Conservation (phyloP, 2,888 invertebrate genomes). For the Idaea straminata region DNA sequence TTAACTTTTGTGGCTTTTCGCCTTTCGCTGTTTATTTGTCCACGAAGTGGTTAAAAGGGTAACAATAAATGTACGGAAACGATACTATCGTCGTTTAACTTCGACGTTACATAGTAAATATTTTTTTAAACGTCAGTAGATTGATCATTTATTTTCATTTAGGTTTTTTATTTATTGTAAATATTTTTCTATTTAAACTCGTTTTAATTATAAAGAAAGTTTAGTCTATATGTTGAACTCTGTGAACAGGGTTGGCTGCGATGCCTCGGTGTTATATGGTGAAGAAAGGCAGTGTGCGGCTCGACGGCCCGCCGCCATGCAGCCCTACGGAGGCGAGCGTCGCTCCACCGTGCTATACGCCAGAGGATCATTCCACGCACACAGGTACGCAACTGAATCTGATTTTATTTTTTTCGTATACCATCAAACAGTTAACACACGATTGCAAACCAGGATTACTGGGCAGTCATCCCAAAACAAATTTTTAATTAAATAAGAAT, state of each 20-base stretch:
- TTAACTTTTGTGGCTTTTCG: neutral
- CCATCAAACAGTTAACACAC: too few species aligned
- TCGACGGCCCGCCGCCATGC: constrained; percentile 64
- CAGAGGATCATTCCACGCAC: constrained; percentile 54
- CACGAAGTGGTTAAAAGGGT: too few species aligned
- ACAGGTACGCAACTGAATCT: constrained; percentile 40
- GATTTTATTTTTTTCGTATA: too few species aligned
- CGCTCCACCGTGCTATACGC: constrained; percentile 81
- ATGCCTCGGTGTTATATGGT: constrained; percentile 90
- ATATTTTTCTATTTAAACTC: neutral
- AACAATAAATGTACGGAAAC: too few species aligned
- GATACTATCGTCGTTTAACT: too few species aligned
- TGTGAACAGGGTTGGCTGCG: constrained; percentile 61
- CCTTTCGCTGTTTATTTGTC: neutral
- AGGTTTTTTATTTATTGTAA: too few species aligned
- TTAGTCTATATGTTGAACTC: neutral
- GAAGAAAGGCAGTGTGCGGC: constrained; percentile 82
- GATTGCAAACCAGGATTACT: too few species aligned
- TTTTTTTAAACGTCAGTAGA: too few species aligned
- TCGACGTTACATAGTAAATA: too few species aligned
- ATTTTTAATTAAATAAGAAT: too few species aligned
- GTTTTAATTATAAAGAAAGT: neutral
- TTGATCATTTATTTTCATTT: too few species aligned
- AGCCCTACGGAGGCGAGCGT: constrained; percentile 82
- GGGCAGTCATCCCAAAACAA: too few species aligned